Evolutionary conservation across 2,797 vertebrate species (phyloP), one percentile per base, ranked within the genome.

Genomic region (Melopsittacus undulatus): DNA sequence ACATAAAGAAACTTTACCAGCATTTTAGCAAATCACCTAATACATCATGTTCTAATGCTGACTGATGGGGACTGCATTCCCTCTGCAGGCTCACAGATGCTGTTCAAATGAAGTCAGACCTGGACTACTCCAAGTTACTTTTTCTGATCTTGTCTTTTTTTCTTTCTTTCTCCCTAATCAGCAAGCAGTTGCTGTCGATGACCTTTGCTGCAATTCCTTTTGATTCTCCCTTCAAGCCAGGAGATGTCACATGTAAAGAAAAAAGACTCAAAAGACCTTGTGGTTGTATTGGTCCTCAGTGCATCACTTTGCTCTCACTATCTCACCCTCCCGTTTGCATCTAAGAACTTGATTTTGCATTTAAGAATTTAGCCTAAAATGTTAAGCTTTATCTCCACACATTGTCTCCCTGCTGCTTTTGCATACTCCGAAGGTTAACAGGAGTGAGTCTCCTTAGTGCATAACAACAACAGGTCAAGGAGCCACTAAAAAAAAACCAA

Each of bases 1-100:
- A 42, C 66, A 51, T 45, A 90, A 89, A 93, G 90, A 86, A 79
- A 83, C 30, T 59, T 75, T 11, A 83, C 87, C 85, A 90, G 88
- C 89, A 32, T 92, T 90, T 94, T 92, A 83, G 82, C 85, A 73
- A 56, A 83, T 63, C 81, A 67, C 66, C 66, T 91, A 73, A 92
- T 92, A 52, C 52, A 82, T 94, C 92, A 88, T 24, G 45, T 56
- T 57, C 62, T 82, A 42, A 79, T 51, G 59, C 77, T 70, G 24
- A 75, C 70, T 68, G 62, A 13, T 12, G 27, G 54, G 74, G 38
- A 2, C 74, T 88, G 92, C 61, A 64, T 85, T 94, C 88, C 72
- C 49, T 83, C 75, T 45, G 61, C 57, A 32, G 59, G 64, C 87
- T 85, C 76, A 30, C 2, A 52, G 69, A 63, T 62, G 69, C 36